These are phyloP conservation scores for Alligator mississippiensis DNA, from an alignment of 2,113 vertebrate species.

Conservation along the genomic window DNA sequence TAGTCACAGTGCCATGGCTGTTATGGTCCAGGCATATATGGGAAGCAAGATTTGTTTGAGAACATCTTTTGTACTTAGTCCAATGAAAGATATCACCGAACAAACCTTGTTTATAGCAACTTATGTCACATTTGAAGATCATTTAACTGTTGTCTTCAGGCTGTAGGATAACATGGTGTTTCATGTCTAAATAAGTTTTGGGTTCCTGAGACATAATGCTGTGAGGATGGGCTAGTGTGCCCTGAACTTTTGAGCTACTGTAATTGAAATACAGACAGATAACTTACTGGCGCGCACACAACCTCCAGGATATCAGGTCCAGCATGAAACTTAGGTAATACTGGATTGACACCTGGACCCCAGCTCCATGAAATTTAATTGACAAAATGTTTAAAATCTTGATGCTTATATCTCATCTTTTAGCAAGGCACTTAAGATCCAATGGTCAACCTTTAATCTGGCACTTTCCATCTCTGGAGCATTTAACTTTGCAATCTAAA, in stretches of 20 bases:
- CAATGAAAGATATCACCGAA: too few species aligned
- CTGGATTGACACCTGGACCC: neutral
- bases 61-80: too few species aligned
- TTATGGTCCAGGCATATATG: too few species aligned
- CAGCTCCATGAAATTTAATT: neutral
- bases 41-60: too few species aligned
- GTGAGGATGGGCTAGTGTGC: neutral
- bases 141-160: rapidly evolving
- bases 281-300: rapidly evolving
- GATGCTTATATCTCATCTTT: neutral
- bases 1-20: too few species aligned
- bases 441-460: neutral
- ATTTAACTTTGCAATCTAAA: neutral
- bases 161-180: neutral
- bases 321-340: too few species aligned
- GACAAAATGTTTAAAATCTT: neutral
- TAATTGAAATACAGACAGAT: neutral
- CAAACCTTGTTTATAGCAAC: conserved; percentile 1
- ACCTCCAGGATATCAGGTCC: neutral
- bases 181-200: neutral
- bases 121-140: neutral
- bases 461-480: neutral
- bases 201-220: neutral
- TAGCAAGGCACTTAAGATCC: neutral
- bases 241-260: rapidly evolving